phyloP scores from a whole-genome alignment of 1,140 invertebrate genomes.

The Nebria ingens region DNA sequence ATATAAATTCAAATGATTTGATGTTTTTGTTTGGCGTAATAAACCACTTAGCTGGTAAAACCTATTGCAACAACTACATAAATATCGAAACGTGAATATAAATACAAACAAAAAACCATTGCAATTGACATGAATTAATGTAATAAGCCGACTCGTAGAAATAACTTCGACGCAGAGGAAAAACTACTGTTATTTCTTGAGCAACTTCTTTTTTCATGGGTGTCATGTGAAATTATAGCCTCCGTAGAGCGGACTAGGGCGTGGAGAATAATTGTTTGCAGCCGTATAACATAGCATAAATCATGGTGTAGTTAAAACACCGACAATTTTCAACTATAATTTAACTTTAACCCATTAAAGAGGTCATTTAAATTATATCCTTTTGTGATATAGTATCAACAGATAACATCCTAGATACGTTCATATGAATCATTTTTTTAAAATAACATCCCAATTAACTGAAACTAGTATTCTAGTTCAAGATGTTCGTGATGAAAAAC shows the following conservation, averaged over 20 bases:
- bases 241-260: neutral
- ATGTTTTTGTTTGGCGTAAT: too few relatives aligned
- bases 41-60: too few relatives aligned
- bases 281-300: neutral
- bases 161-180: neutral
- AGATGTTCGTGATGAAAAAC: too few relatives aligned
- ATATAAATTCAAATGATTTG: too few relatives aligned
- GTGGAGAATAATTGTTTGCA: constrained; percentile 9
- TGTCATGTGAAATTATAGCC: constrained; percentile 1
- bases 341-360: neutral
- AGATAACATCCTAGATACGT: too few relatives aligned
- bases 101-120: constrained; percentile 2
- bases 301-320: neutral
- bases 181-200: neutral
- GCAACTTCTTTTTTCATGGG: neutral
- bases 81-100: neutral
- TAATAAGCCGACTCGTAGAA: neutral
- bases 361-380: too few relatives aligned
- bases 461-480: too few relatives aligned
- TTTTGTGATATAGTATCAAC: too few relatives aligned
- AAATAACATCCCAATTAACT: too few relatives aligned
- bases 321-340: neutral
- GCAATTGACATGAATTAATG: constrained; percentile 5
- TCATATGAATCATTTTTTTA: too few relatives aligned
- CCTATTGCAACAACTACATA: too few relatives aligned